Evolutionary conservation across 1,140 invertebrate genomes (phyloP), one percentile per base, ranked within the genome.

Genomic region (Euborellia annulipes): DNA sequence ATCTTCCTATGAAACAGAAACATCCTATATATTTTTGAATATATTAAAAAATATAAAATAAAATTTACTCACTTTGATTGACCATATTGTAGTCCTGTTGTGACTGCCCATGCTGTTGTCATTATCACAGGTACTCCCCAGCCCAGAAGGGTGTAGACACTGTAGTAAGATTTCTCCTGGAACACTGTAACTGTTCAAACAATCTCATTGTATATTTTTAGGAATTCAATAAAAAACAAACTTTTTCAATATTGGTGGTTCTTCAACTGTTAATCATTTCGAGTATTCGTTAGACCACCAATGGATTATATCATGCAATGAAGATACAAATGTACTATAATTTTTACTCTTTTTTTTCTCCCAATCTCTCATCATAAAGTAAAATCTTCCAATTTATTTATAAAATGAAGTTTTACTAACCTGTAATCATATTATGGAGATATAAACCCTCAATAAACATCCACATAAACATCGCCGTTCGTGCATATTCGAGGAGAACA

Each of bases 391-490:
- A n/a, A n/a, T n/a, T n/a, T n/a, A n/a, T n/a, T n/a, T n/a, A n/a
- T n/a, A n/a, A n/a, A n/a, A n/a, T 36, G 38, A 48, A 45, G 22
- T 18, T 34, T n/a, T 14, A 46, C 51, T 58, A 50, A 70, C 69
- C 72, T 21, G 86, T 82, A 13, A 85, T 76, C 61, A 86, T 77
- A 55, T 87, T 90, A 58, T 93, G 84, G 16, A 93, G 64, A 57
- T 88, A 88, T 14, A 89, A 64, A 1, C 89, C 88, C 59, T 91
- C 88, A 21, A 91, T 79, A 54, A 92, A 89, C 87, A 92, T 92
- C 88, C 88, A 93, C 76, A 85, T 84, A 56, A 92, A 92, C 74
- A 88, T 88, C 0, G 85, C 84, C 0, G 86, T 87, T 48, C 80
- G 76, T 0, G 83, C 78, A 59, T 91, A 92, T 61, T 92, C 89